Evolutionary conservation across 92 coral and sea anemone genomes (phyloP).

Genomic region (Zoanthus sansibaricus): DNA sequence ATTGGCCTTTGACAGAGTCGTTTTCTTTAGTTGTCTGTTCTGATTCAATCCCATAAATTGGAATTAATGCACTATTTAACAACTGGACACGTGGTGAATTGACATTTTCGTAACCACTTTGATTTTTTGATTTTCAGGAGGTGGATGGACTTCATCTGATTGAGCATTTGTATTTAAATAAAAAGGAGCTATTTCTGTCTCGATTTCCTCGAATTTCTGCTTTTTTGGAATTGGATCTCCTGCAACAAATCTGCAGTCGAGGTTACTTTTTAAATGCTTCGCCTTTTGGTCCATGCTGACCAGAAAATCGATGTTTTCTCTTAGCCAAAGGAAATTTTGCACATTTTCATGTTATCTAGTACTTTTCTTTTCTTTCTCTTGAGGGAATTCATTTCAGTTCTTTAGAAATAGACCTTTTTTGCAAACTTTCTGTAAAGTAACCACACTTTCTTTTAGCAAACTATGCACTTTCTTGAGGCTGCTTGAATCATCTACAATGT

Average conservation of each 20-base stretch:
- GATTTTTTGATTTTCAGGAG: not conserved
- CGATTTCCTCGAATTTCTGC: not conserved
- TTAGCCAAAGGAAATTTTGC: not conserved
- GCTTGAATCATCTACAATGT: not conserved
- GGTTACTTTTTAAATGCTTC: not conserved
- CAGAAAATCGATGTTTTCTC: not conserved
- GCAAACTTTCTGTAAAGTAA: not conserved
- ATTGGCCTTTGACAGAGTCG: no score
- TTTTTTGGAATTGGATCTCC: not conserved
- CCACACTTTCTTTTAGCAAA: not conserved
- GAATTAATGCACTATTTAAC: not conserved
- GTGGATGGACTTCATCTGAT: not conserved
- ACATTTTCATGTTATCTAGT: not conserved
- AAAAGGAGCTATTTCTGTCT: slow-evolving; percentile 1
- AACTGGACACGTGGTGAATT: not conserved
- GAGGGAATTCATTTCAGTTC: not conserved
- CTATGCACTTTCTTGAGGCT: not conserved
- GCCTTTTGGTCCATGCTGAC: not conserved
- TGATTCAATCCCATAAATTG: no score
- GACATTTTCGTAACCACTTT: not conserved
- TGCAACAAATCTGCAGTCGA: not conserved
- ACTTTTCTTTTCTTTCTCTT: not conserved
- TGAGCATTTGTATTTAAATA: not conserved
- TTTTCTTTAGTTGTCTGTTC: no score
- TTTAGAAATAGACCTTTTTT: not conserved